Percentiles rank a stretch among this genome's conserved stretches.
Conservation (phyloP, 2,113 vertebrate genomes). For the Sinocyclocheilus anshuiensis region DNA sequence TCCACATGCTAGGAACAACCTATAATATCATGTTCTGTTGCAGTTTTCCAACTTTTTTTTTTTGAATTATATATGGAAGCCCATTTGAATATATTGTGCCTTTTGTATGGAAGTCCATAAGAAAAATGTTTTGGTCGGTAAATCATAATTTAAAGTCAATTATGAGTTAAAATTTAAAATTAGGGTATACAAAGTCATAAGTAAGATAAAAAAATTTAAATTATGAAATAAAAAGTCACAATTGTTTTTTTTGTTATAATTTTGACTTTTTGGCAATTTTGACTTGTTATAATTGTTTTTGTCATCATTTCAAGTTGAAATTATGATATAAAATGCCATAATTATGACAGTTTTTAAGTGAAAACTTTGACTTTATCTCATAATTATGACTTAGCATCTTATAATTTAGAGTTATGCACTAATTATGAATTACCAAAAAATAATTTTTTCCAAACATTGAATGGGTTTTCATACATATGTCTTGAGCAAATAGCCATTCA, state of each 20-base stretch:
- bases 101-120: not conserved
- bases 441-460: too few relatives aligned
- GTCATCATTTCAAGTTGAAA: not conserved
- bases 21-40: slow-evolving; percentile 14
- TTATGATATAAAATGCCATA: not conserved
- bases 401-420: too few relatives aligned
- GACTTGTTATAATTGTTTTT: not conserved
- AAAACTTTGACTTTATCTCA: too few relatives aligned
- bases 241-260: too few relatives aligned
- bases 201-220: not conserved
- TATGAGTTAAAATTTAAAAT: not conserved
- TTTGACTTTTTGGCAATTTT: not conserved
- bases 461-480: too few relatives aligned
- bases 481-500: too few relatives aligned
- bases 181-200: not conserved
- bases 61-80: not conserved
- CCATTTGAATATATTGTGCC: not conserved
- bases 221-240: not conserved
- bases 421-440: too few relatives aligned
- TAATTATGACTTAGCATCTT: too few relatives aligned
- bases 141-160: not conserved
- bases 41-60: not conserved
- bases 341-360: not conserved
- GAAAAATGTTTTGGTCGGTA: too few relatives aligned
- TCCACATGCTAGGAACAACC: not conserved